These are phyloP conservation scores for Aspidiotus destructor DNA, from an alignment of 2,888 invertebrate species.

Conservation along the genomic window DNA sequence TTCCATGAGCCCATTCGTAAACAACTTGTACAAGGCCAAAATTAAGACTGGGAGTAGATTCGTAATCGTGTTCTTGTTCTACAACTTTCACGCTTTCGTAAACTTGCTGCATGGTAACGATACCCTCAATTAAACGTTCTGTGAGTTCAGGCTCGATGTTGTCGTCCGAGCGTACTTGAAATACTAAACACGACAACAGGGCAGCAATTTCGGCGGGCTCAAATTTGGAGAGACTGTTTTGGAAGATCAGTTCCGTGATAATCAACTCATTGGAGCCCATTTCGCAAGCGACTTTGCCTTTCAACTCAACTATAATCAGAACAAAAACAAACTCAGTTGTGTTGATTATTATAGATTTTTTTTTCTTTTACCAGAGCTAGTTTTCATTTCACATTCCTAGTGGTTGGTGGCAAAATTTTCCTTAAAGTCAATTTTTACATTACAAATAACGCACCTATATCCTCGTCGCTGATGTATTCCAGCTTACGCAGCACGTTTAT, in stretches of 20 bases:
- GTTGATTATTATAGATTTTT: too few species aligned
- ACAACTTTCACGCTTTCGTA: slow-evolving; percentile 24
- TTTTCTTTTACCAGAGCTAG: too few species aligned
- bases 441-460: slow-evolving; percentile 48
- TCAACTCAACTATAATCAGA: slow-evolving; percentile 40
- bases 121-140: slow-evolving; percentile 46
- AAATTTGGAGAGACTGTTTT: slow-evolving; percentile 52
- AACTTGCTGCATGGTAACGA: slow-evolving; percentile 36
- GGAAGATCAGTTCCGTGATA: slow-evolving; percentile 85
- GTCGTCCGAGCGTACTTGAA: slow-evolving; percentile 65
- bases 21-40: slow-evolving; percentile 90
- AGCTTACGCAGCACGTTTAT: slow-evolving; percentile 64
- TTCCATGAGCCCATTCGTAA: slow-evolving; percentile 89
- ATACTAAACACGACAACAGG: slow-evolving; percentile 82
- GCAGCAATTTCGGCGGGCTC: slow-evolving; percentile 91
- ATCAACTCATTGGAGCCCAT: slow-evolving; percentile 77
- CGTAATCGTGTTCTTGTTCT: slow-evolving; percentile 38
- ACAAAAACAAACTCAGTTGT: too few species aligned
- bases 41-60: slow-evolving; percentile 57
- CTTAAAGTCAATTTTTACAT: too few species aligned
- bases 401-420: too few species aligned
- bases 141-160: slow-evolving; percentile 47
- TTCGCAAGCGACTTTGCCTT: slow-evolving; percentile 77
- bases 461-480: slow-evolving; percentile 63
- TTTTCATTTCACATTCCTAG: too few species aligned